Evolutionary conservation across 2,888 invertebrate species (phyloP).

Genomic region (Hemicrepidius hirtus): DNA sequence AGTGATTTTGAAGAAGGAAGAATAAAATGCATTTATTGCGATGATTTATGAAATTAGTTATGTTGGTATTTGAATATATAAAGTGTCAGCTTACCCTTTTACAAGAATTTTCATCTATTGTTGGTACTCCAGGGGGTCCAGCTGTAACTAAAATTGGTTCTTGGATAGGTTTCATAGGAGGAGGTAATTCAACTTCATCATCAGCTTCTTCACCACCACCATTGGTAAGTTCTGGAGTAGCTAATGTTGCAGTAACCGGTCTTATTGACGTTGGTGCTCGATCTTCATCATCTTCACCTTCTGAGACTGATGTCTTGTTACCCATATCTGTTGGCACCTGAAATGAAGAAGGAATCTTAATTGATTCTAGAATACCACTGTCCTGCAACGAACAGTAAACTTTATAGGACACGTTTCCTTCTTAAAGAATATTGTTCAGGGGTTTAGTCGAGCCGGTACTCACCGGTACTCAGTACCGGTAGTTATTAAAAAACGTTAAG

Average conservation of each 20-base stretch:
- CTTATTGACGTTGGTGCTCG: constrained; percentile 61
- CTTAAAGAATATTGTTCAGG: no score
- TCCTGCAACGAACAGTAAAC: no score
- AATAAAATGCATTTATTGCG: neutral
- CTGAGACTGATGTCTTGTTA: constrained; percentile 73
- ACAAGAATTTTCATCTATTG: constrained; percentile 75
- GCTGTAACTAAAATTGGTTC: constrained; percentile 74
- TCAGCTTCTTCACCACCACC: constrained; percentile 83
- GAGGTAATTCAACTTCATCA: constrained; percentile 91
- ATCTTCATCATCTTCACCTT: constrained; percentile 72
- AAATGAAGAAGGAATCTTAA: constrained; percentile 52
- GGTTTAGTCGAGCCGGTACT: no score
- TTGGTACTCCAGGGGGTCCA: constrained; percentile 69
- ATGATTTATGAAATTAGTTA: constrained; percentile 6
- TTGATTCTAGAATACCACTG: no score
- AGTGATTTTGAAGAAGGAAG: neutral
- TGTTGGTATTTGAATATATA: constrained; percentile 50
- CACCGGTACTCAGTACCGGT: no score
- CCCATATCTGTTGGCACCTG: constrained; percentile 75
- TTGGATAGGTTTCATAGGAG: constrained; percentile 97
- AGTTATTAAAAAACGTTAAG: no score
- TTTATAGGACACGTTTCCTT: no score
- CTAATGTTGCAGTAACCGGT: constrained; percentile 58
- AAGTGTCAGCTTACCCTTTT: constrained; percentile 74
- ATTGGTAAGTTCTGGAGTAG: constrained; percentile 70